Conservation (phyloP, 1,140 invertebrate species). For the Pteromalus puparum region DNA sequence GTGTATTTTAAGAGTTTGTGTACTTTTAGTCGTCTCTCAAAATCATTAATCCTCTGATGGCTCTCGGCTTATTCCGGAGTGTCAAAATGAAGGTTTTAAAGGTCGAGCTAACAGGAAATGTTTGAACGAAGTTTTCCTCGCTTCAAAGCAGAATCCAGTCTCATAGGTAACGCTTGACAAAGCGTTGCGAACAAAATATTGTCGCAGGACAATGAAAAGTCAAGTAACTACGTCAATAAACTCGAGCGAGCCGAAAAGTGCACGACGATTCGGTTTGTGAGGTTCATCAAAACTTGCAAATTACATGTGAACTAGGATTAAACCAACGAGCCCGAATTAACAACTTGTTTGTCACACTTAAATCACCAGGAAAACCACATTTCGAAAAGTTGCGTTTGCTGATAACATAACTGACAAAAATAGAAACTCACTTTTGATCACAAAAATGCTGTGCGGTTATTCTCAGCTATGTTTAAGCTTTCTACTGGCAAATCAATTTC, state of each 20-base stretch:
- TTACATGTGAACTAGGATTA: conserved; percentile 13
- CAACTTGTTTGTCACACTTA: background rate
- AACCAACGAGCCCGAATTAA: background rate
- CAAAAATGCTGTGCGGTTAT: too few relatives aligned
- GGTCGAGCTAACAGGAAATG: background rate
- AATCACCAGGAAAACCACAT: background rate
- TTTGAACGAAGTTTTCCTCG: conserved; percentile 14
- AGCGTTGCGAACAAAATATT: conserved; percentile 19
- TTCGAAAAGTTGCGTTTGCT: background rate
- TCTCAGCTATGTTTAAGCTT: too few relatives aligned
- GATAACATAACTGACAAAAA: too few relatives aligned
- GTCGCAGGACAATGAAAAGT: conserved; percentile 9
- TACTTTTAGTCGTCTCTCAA: background rate
- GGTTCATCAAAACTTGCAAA: conserved; percentile 24
- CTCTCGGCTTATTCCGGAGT: background rate
- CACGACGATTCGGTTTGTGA: background rate
- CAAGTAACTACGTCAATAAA: conserved; percentile 6
- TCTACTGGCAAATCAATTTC: too few relatives aligned
- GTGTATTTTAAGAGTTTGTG: too few relatives aligned
- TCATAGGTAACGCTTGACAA: background rate
- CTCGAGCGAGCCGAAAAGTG: background rate
- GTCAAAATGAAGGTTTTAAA: background rate
- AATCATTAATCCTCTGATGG: background rate
- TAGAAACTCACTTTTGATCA: too few relatives aligned
- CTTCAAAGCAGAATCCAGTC: background rate